phyloP scores from a whole-genome alignment of 37 sponge, comb jelly and placozoan genomes.

The Beroe ovata region DNA sequence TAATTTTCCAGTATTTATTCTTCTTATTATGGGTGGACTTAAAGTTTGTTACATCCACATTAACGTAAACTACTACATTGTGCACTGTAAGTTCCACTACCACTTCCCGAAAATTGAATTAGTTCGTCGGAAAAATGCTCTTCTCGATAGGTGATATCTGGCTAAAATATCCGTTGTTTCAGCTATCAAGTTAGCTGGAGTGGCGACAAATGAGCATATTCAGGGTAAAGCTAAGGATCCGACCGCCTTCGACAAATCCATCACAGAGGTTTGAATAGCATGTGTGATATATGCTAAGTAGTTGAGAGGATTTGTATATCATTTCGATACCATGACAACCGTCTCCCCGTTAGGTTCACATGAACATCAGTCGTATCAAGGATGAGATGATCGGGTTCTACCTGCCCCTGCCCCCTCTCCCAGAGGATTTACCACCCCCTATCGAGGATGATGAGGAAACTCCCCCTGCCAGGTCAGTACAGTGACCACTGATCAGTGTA shows the following conservation, averaged over 20 bases:
- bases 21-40: neutral
- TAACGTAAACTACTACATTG: neutral
- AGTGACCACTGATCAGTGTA: no score
- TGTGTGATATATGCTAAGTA: no score
- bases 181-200: slow-evolving; percentile 7
- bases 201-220: slow-evolving; percentile 39
- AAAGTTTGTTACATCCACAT: neutral
- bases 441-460: slow-evolving; percentile 28
- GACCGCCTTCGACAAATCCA: slow-evolving; percentile 25
- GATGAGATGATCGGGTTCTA: slow-evolving; percentile 64
- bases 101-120: no score
- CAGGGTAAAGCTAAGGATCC: slow-evolving; percentile 39
- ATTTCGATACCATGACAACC: no score
- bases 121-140: no score
- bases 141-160: no score
- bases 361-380: slow-evolving; percentile 59
- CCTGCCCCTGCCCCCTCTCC: slow-evolving; percentile 62
- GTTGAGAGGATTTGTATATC: no score
- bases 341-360: slow-evolving; percentile 42
- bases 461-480: slow-evolving; percentile 48
- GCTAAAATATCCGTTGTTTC: no score
- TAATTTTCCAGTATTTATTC: no score
- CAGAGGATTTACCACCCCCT: slow-evolving; percentile 33
- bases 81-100: neutral
- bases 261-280: slow-evolving; percentile 61